Evolutionary conservation across 2,888 invertebrate species (phyloP).

Genomic region (Villa cingulata): DNA sequence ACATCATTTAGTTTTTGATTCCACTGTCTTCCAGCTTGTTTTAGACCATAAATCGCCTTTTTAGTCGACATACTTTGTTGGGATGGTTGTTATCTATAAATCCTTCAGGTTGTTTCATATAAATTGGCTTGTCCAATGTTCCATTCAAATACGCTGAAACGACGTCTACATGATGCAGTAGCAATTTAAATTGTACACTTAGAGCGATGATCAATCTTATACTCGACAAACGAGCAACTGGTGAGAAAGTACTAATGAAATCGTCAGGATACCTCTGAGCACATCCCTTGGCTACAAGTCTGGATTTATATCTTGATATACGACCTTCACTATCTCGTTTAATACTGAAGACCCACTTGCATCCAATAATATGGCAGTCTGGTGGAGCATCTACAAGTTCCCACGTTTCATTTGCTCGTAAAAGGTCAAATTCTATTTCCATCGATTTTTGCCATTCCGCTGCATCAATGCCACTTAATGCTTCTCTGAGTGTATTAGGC

Average conservation of each 20-base stretch:
- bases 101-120: constrained; percentile 14
- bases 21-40: constrained; percentile 4
- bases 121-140: not conserved
- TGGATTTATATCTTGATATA: constrained; percentile 2
- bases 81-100: constrained; percentile 3
- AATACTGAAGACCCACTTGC: constrained; percentile 13
- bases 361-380: not conserved
- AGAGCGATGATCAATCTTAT: constrained; percentile 12
- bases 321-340: constrained; percentile 11
- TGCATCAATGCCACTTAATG: no score
- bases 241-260: constrained; percentile 9
- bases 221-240: constrained; percentile 11
- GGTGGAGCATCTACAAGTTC: constrained; percentile 2
- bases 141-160: constrained; percentile 2
- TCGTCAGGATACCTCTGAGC: constrained; percentile 2
- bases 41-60: constrained; percentile 2
- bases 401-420: constrained; percentile 8
- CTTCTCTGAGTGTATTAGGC: no score
- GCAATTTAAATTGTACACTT: constrained; percentile 8
- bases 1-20: not conserved
- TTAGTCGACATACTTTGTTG: no score
- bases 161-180: constrained; percentile 8
- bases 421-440: constrained; percentile 2
- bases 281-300: constrained; percentile 6
- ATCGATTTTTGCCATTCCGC: constrained; percentile 1